phyloP scores from a whole-genome alignment of 2,888 invertebrate genomes.

The Heterodera filipjevi region DNA sequence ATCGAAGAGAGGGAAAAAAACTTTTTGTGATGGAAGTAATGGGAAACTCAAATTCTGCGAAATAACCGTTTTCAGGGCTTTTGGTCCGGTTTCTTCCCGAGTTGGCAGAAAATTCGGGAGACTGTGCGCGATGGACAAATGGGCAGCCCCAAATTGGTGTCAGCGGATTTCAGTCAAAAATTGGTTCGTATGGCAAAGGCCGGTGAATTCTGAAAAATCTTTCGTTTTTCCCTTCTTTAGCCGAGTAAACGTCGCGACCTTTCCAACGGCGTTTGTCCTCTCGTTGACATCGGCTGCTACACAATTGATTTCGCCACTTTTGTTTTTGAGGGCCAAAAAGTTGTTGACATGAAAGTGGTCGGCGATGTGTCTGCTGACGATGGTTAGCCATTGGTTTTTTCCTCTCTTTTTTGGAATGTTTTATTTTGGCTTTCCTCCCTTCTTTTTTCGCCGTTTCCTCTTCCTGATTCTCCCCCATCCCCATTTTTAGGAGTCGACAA shows the following conservation, averaged over 20 bases:
- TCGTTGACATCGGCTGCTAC: conserved; percentile 38
- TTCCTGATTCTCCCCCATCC: no score
- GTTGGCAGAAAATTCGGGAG: conserved; percentile 28
- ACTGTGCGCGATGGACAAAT: conserved; percentile 13
- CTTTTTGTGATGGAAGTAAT: conserved; percentile 79
- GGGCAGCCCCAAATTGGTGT: conserved; percentile 22
- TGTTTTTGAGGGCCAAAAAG: conserved; percentile 37
- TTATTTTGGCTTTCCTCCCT: no score
- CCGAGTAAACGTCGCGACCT: background rate
- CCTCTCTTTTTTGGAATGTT: no score
- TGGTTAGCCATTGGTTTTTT: background rate
- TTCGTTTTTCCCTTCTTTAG: background rate
- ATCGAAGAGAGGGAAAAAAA: conserved; percentile 74
- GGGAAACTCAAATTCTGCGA: background rate
- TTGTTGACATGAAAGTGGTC: conserved; percentile 25
- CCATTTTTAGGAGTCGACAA: conserved; percentile 12
- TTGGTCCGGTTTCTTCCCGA: conserved; percentile 45
- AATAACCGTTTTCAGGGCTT: conserved; percentile 30
- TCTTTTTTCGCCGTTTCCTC: no score
- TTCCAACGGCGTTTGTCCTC: conserved; percentile 5
- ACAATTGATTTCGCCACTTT: conserved; percentile 31
- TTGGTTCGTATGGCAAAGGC: background rate
- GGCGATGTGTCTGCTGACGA: conserved; percentile 32
- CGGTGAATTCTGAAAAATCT: background rate
- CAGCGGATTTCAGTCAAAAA: conserved; percentile 16